Evolutionary conservation across 1,140 invertebrate species (phyloP).

Genomic region (Homalodisca vitripennis): DNA sequence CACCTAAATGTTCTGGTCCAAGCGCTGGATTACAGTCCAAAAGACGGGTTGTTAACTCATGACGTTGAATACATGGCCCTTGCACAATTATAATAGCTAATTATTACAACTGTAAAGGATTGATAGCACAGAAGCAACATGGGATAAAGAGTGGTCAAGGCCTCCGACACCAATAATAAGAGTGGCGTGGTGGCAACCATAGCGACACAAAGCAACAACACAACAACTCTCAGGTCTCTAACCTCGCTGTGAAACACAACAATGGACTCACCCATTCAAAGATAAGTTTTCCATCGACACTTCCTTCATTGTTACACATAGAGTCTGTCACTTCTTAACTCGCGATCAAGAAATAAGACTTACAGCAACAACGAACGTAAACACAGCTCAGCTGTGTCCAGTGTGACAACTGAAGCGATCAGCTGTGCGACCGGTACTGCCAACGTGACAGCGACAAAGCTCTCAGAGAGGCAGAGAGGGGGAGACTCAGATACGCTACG

Average conservation of each 20-base stretch:
- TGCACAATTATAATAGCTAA: too few relatives aligned
- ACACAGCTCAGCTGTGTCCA: constrained; percentile 10
- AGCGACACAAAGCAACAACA: not conserved
- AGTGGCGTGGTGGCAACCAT: not conserved
- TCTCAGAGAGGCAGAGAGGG: too few relatives aligned
- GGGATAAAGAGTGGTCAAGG: not conserved
- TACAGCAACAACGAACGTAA: constrained; percentile 19
- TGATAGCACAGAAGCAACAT: not conserved
- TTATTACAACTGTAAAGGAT: too few relatives aligned
- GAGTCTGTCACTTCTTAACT: constrained; percentile 22
- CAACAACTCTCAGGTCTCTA: not conserved
- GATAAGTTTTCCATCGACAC: constrained; percentile 14
- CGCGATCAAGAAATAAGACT: constrained; percentile 20
- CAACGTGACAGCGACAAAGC: too few relatives aligned
- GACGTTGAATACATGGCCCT: too few relatives aligned
- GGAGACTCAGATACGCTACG: too few relatives aligned
- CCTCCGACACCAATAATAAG: constrained; percentile 13
- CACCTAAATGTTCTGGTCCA: too few relatives aligned
- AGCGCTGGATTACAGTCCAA: too few relatives aligned
- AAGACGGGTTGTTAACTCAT: too few relatives aligned
- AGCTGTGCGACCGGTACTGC: too few relatives aligned
- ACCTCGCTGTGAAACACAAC: not conserved
- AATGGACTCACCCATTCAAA: not conserved
- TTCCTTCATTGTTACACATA: constrained; percentile 24
- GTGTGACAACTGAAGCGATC: too few relatives aligned